These are phyloP conservation scores for Cantharis nigra DNA, from an alignment of 2,888 invertebrate genomes.

Conservation along the genomic window DNA sequence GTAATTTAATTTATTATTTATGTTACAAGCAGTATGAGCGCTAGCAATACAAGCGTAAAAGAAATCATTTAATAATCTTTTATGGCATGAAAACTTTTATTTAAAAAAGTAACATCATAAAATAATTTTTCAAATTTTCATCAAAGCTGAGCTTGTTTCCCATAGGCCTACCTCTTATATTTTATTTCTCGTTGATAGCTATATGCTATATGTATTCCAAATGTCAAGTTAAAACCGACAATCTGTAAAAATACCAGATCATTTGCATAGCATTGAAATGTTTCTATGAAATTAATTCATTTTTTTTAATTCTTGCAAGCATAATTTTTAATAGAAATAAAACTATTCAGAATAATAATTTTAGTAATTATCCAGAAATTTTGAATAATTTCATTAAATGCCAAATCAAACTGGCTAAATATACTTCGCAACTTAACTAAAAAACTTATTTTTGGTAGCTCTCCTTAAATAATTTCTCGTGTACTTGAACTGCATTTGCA, in stretches of 20 bases:
- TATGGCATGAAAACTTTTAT: neutral
- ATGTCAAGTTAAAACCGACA: too few species aligned
- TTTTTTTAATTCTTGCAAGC: too few species aligned
- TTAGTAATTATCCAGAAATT: neutral
- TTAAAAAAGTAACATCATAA: neutral
- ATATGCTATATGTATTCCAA: neutral
- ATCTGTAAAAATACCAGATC: neutral
- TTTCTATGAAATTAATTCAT: neutral
- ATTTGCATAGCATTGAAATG: neutral
- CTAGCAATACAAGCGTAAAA: neutral
- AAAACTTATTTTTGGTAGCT: conserved; percentile 8
- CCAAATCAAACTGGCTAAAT: conserved; percentile 6
- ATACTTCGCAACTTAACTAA: neutral
- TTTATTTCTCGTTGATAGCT: neutral
- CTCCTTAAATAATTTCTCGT: conserved; percentile 10
- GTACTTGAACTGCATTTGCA: conserved; percentile 16
- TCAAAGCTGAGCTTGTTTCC: neutral
- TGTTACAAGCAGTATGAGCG: neutral
- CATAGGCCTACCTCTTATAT: neutral
- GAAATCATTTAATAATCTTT: neutral
- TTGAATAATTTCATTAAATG: neutral
- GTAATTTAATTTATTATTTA: neutral
- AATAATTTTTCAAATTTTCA: neutral
- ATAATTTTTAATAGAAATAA: neutral
- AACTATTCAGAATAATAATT: neutral